Base-by-base conservation (phyloP, 2,888 invertebrate species). In the Pycnomerus fuliginosus region DNA sequence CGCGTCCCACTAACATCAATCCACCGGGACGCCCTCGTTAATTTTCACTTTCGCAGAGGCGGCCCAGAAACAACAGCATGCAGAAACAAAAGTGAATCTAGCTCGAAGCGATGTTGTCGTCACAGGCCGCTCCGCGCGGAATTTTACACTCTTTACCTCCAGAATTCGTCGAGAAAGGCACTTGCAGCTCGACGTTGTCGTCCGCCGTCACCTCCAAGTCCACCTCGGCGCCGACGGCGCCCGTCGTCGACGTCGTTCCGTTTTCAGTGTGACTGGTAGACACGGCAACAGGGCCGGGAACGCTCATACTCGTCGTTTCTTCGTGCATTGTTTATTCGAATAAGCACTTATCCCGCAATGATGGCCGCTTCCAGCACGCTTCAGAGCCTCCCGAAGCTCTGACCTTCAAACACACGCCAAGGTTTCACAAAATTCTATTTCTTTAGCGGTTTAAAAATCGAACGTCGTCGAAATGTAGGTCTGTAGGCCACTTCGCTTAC, bases 401-500 rank as follows among this genome's bases (percentile, higher is more conserved):
- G 71, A 71, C 69, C 70, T 72, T 70, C 69, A 64, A 66, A 65
- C 67, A 64, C 66, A 67, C 71, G 67, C 68, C 71, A 71, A 70
- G 68, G 72, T 71, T 72, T 67, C 70, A 69, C 70, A 65, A 70
- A 10, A 7, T 71, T 69, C 69, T 68, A 67, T 68, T 70, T 70
- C 73, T 72, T 74, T 74, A 67, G 69, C 68, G 67, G 70, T 71
- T 68, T 72, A 74, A 73, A 74, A 78, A 76, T 79, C 70, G 79
- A 79, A 80, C 78, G 77, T 79, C 80, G 77, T 78, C 76, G 76
- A 78, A 85, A 87, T 85, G 84, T 87, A 86, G 87, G 87, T 87
- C 85, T 86, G 81, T 87, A 85, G 87, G 87, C 84, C 87, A 87
- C 85, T 85, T 83, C 83, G 83, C 84, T 84, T 85, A 84, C 83